A percentile compares a stretch with the other conserved stretches of the same genome.
Evolutionary conservation across 2,888 invertebrate species (phyloP).

Genomic region (Pollenia labialis): DNA sequence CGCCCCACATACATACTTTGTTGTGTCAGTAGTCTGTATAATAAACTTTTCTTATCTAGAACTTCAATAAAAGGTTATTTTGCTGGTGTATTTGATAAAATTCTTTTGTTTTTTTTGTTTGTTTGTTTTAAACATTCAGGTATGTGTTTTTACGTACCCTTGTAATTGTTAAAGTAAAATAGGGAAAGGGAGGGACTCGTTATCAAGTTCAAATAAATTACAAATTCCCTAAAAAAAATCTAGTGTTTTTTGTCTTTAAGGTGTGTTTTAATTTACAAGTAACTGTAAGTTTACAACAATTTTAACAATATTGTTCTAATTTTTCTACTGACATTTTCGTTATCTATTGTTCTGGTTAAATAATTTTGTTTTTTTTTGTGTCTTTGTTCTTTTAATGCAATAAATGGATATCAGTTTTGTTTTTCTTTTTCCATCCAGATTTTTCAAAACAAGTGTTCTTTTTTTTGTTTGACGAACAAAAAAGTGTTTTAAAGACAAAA

Average conservation of each 20-base stretch:
- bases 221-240: constrained; percentile 22
- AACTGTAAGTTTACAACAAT: neutral
- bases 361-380: neutral
- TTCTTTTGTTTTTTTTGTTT: constrained; percentile 40
- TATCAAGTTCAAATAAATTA: constrained; percentile 25
- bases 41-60: constrained; percentile 49
- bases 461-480: neutral
- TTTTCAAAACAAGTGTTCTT: neutral
- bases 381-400: constrained; percentile 15
- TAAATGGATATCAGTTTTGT: neutral
- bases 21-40: neutral
- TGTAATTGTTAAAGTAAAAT: neutral
- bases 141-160: neutral
- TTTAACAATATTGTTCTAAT: constrained; percentile 16
- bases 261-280: constrained; percentile 17
- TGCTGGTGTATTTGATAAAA: constrained; percentile 55
- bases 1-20: neutral
- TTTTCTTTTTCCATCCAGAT: constrained; percentile 1
- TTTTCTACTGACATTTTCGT: neutral
- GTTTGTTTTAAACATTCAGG: neutral
- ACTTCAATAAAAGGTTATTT: constrained; percentile 47
- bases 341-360: constrained; percentile 42
- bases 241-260: constrained; percentile 27
- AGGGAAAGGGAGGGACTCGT: neutral
- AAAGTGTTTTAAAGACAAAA: neutral